These are phyloP conservation scores for Sinotaia quadrata DNA, from an alignment of 2,888 invertebrate species.

Conservation along the genomic window DNA sequence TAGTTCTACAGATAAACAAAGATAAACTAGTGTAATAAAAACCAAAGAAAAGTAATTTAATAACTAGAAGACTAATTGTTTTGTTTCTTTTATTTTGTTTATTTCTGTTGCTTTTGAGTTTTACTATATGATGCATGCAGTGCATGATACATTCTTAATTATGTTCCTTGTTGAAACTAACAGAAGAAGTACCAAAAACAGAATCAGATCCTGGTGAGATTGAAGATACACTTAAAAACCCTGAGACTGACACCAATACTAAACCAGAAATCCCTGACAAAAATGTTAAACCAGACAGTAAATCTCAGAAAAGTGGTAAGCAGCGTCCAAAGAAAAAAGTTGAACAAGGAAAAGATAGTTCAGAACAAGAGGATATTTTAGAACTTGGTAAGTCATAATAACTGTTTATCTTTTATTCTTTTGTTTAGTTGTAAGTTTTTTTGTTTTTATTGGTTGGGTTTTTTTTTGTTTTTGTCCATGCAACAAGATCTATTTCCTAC, in stretches of 20 bases:
- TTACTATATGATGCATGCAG: too few species aligned
- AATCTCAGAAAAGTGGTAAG: too few species aligned
- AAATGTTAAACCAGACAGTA: constrained; percentile 30
- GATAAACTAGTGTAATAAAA: too few species aligned
- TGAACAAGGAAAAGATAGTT: constrained; percentile 8
- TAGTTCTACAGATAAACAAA: too few species aligned
- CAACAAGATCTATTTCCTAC: too few species aligned
- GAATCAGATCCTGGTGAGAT: constrained; percentile 6
- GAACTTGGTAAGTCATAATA: constrained; percentile 42
- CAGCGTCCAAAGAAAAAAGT: constrained; percentile 20
- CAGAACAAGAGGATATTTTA: constrained; percentile 35
- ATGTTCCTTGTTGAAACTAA: constrained; percentile 13
- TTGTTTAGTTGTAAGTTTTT: background rate
- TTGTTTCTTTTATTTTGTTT: too few species aligned
- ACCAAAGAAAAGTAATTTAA: too few species aligned
- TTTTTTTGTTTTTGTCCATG: background rate
- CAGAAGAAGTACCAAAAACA: constrained; percentile 28
- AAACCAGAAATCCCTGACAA: constrained; percentile 27
- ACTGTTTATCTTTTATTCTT: too few species aligned
- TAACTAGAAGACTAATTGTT: too few species aligned
- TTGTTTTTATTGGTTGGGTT: background rate
- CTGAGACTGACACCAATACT: constrained; percentile 5
- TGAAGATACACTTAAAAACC: constrained; percentile 23
- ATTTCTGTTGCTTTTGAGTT: too few species aligned
- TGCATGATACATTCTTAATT: too few species aligned